Evolutionary conservation across 2,113 vertebrate species (phyloP).

Genomic region (Pungitius pungitius): DNA sequence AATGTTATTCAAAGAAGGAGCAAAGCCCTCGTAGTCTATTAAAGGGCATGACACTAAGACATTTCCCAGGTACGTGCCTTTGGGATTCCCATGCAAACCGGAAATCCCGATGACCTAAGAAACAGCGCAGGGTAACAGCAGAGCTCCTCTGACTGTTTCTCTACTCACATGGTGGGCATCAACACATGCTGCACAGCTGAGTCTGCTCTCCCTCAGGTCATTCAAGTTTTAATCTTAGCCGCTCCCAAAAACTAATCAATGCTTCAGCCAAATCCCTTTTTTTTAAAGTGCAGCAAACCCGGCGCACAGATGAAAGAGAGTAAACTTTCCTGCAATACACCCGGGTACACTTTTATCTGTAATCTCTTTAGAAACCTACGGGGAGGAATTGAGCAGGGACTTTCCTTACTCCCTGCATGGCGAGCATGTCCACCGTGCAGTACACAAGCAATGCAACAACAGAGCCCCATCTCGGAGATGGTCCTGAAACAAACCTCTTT

Average conservation of each 20-base stretch:
- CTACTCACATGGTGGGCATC: conserved; percentile 26
- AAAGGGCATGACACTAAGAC: not conserved
- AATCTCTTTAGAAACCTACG: conserved; percentile 2
- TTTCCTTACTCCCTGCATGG: conserved; percentile 50
- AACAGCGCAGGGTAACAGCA: not conserved
- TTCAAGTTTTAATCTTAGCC: conserved; percentile 7
- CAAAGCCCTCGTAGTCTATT: not conserved
- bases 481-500: conserved; percentile 62
- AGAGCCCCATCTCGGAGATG: conserved; percentile 19
- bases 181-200: conserved; percentile 29
- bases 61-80: not conserved
- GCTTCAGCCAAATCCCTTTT: conserved; percentile 1
- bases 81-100: not conserved
- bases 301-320: not conserved
- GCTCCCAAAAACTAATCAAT: conserved; percentile 9
- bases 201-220: not conserved
- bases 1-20: not conserved
- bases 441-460: conserved; percentile 18
- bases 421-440: not conserved
- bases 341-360: not conserved
- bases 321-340: not conserved
- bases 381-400: conserved; percentile 16
- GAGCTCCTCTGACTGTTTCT: conserved; percentile 5
- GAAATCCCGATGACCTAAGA: not conserved
- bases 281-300: not conserved